Conservation (phyloP, 2,888 invertebrate genomes). For the Tachina grossa region DNA sequence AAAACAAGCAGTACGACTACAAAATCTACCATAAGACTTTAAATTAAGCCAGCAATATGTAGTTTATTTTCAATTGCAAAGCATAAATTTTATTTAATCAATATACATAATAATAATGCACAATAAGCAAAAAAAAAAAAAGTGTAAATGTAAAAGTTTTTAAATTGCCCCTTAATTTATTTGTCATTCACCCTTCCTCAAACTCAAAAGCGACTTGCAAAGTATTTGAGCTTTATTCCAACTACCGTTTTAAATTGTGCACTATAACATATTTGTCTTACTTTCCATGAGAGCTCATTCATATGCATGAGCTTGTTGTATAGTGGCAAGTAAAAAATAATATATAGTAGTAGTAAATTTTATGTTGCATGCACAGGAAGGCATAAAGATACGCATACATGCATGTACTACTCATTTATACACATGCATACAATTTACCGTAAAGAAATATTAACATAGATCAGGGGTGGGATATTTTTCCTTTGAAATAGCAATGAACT, state of each 20-base stretch:
- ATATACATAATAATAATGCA: background rate
- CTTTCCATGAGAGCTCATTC: slow-evolving; percentile 49
- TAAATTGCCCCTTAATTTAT: slow-evolving; percentile 24
- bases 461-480: slow-evolving; percentile 3
- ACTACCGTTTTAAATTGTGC: slow-evolving; percentile 18
- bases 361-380: slow-evolving; percentile 54
- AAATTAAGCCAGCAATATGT: too few relatives aligned
- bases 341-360: slow-evolving; percentile 43
- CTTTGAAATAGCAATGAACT: background rate
- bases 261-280: slow-evolving; percentile 24
- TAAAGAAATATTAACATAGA: background rate
- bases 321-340: slow-evolving; percentile 14
- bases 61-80: background rate
- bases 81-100: slow-evolving; percentile 17
- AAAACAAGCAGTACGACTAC: too few relatives aligned
- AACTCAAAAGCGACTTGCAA: background rate
- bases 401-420: too few relatives aligned
- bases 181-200: background rate
- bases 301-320: slow-evolving; percentile 57
- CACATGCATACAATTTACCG: background rate
- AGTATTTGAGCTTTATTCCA: slow-evolving; percentile 1
- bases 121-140: background rate
- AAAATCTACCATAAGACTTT: too few relatives aligned
- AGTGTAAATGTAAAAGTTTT: slow-evolving; percentile 3
- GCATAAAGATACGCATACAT: slow-evolving; percentile 3